Evolutionary conservation across 2,888 invertebrate species (phyloP).

Genomic region (Zygogramma bicolorata): DNA sequence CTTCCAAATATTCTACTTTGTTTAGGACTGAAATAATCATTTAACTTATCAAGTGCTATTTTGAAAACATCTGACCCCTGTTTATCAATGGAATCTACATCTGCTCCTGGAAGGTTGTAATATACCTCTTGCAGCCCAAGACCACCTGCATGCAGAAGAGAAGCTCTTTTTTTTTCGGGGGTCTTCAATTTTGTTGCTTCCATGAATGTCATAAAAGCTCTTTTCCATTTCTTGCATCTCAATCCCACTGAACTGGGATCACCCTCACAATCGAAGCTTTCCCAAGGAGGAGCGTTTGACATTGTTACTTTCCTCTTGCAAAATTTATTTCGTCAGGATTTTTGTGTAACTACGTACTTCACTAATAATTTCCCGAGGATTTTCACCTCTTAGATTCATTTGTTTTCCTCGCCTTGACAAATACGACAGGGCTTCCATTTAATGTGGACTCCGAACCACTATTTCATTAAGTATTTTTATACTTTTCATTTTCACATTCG

Average conservation of each 20-base stretch:
- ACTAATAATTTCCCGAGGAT: neutral
- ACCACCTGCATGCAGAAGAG: slow-evolving; percentile 42
- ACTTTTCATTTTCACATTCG: neutral
- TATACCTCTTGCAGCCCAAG: slow-evolving; percentile 46
- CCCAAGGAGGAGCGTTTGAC: slow-evolving; percentile 1
- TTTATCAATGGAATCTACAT: slow-evolving; percentile 1
- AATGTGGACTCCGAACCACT: neutral
- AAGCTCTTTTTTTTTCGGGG: slow-evolving; percentile 37
- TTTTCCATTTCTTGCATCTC: slow-evolving; percentile 45
- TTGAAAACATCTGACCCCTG: slow-evolving; percentile 10
- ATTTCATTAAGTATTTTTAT: neutral
- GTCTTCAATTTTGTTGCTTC: slow-evolving; percentile 35
- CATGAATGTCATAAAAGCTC: slow-evolving; percentile 40
- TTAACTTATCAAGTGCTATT: slow-evolving; percentile 39
- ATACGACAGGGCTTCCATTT: neutral
- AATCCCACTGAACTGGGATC: slow-evolving; percentile 29
- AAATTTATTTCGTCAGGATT: neutral
- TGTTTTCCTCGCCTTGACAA: neutral
- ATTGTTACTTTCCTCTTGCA: neutral
- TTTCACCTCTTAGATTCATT: neutral
- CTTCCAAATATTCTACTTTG: slow-evolving; percentile 51
- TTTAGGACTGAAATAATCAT: slow-evolving; percentile 51
- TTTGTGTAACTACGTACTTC: neutral
- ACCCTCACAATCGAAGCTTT: slow-evolving; percentile 41
- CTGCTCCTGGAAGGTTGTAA: slow-evolving; percentile 44